These are phyloP conservation scores for Psilopsiagon aurifrons DNA, from an alignment of 2,113 vertebrate species.

Conservation along the genomic window DNA sequence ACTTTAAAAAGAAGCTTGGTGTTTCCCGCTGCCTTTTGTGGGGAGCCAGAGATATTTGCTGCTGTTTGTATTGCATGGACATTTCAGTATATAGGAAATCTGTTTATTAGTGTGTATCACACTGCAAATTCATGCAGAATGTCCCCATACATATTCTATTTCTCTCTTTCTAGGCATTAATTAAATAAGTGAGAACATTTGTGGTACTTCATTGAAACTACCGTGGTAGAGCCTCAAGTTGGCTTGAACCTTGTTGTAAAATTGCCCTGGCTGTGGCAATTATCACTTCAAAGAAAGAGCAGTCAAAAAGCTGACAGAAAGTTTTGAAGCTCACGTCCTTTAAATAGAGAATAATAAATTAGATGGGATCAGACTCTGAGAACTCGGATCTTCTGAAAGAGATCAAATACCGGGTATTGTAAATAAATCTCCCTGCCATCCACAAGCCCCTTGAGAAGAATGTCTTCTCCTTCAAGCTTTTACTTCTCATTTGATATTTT, in stretches of 20 bases:
- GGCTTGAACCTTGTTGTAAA: neutral
- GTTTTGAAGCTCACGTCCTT: neutral
- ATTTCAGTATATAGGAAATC: neutral
- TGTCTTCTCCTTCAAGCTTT: neutral
- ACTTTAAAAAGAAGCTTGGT: neutral
- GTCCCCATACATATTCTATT: neutral
- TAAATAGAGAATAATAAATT: neutral
- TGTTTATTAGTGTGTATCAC: neutral
- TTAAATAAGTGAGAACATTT: neutral
- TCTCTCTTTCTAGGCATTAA: neutral
- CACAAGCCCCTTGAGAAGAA: neutral
- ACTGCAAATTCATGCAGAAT: neutral
- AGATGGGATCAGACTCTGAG: neutral
- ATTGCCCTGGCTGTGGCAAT: neutral
- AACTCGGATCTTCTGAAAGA: neutral
- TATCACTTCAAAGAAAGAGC: neutral
- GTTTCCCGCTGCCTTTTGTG: neutral
- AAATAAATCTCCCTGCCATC: neutral
- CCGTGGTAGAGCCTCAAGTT: fast-evolving
- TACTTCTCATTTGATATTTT: neutral
- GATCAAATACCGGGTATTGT: neutral
- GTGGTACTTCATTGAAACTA: neutral
- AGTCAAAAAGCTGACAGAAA: neutral
- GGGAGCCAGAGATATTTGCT: neutral
- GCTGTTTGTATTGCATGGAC: neutral